Base-by-base conservation (phyloP, 2,888 invertebrate species). In the Geophilus truncorum region DNA sequence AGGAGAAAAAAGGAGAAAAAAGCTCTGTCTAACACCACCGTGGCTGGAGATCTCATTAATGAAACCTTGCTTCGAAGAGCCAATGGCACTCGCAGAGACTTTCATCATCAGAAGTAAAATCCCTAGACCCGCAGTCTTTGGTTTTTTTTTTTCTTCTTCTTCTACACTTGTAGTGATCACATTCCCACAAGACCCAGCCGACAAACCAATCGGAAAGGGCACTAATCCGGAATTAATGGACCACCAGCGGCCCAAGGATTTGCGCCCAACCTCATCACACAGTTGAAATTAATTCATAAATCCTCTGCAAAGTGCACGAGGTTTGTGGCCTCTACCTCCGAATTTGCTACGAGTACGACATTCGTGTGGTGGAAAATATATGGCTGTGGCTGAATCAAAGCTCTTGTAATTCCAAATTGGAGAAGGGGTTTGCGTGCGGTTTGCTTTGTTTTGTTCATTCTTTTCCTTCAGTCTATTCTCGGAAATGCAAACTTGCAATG, bases 171-270 rank as follows among this genome's bases (percentile, higher is more conserved):
- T 28, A 70, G 12, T 70, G 70, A 70, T 70, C 70, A 70, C 70
- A 28, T 70, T 28, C 70, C 70, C 51, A 18, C 51, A n/a, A 51
- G 51, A 18, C 51, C 51, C 28, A 9, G 25, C 12, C 12, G 70
- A 70, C 70, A 70, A 70, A 28, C 70, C 70, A 70, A 70, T 70
- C 25, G 4, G 70, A 70, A 70, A 70, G 28, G 70, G 70, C 25
- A 70, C 23, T 28, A 70, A 70, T 70, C 28, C 70, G 70, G 70
- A 70, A 70, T 70, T 70, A 70, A 28, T 70, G 25, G 70, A 25
- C 28, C n/a, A 25, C 25, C 28, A n/a, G 23, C 70, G 70, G 25
- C 25, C 70, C 28, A 12, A 23, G 25, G 70, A 28, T 70, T 70
- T 70, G 10, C 12, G 28, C 70, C 15, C 25, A 25, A 70, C 25